A percentile compares a stretch with the other conserved stretches of the same genome.
Conservation (phyloP, 2,888 invertebrate genomes). For the Metalampra italica region DNA sequence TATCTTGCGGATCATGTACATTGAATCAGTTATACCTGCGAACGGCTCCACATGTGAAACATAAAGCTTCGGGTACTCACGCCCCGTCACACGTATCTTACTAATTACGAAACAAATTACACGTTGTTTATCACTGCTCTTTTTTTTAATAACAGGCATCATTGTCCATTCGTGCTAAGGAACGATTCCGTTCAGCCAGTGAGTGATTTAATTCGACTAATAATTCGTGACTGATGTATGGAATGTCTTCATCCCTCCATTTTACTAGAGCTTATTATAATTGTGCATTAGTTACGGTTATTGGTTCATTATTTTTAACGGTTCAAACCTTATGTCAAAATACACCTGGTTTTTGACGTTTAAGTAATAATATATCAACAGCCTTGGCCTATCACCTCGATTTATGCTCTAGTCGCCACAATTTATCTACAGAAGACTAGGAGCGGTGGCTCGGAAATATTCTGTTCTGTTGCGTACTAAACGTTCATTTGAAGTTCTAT, state of each 20-base stretch:
- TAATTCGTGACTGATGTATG: slow-evolving; percentile 33
- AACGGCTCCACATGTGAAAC: slow-evolving; percentile 61
- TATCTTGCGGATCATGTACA: slow-evolving; percentile 55
- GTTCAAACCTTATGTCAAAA: too few species aligned
- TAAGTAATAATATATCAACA: too few species aligned
- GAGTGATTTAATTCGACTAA: slow-evolving; percentile 69
- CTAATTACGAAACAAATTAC: slow-evolving; percentile 69
- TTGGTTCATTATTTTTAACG: not conserved
- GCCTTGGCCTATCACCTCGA: too few species aligned
- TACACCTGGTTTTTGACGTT: too few species aligned
- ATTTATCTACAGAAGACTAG: too few species aligned
- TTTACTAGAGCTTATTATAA: slow-evolving; percentile 29
- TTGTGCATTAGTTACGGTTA: not conserved
- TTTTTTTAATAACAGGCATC: slow-evolving; percentile 72
- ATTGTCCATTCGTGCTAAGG: slow-evolving; percentile 72
- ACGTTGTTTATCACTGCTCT: slow-evolving; percentile 69
- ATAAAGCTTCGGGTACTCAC: slow-evolving; percentile 57
- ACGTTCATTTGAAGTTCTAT: too few species aligned
- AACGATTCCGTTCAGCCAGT: slow-evolving; percentile 70
- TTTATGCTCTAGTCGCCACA: too few species aligned
- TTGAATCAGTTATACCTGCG: slow-evolving; percentile 52
- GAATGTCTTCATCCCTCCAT: slow-evolving; percentile 53
- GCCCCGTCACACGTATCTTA: slow-evolving; percentile 57
- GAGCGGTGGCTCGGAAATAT: too few species aligned
- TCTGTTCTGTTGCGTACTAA: too few species aligned